Percentiles rank a stretch among this genome's conserved stretches.
phyloP scores from a whole-genome alignment of 92 coral and sea anemone genomes.

The Zoanthus gigantus region DNA sequence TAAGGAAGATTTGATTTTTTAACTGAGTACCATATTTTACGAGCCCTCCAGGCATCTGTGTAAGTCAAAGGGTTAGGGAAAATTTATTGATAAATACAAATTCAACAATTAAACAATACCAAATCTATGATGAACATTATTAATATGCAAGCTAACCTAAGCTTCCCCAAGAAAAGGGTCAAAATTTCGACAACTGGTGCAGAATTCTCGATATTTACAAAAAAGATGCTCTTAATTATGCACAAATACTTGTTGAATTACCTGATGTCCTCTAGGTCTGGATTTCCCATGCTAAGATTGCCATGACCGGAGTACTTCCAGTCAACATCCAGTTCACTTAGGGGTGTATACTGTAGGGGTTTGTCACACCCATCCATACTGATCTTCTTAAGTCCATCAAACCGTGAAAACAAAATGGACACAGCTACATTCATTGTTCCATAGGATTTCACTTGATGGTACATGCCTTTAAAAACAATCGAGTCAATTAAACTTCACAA shows the following conservation, averaged over 20 bases:
- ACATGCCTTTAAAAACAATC: conserved; percentile 65
- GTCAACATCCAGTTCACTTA: conserved; percentile 87
- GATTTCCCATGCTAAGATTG: conserved; percentile 91
- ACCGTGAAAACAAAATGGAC: conserved; percentile 80
- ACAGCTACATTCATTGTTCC: conserved; percentile 90
- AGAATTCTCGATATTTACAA: too few relatives aligned
- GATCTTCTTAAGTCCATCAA: conserved; percentile 71
- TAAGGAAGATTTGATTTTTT: too few relatives aligned
- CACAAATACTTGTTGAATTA: not conserved
- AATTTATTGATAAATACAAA: too few relatives aligned
- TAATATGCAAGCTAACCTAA: too few relatives aligned
- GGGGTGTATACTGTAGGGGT: conserved; percentile 61
- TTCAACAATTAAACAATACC: too few relatives aligned
- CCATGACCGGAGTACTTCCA: conserved; percentile 93
- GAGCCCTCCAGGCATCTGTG: too few relatives aligned
- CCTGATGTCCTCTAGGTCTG: conserved; percentile 83
- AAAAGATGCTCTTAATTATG: not conserved
- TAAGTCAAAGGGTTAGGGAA: too few relatives aligned
- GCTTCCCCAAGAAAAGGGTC: not conserved
- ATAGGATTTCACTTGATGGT: conserved; percentile 91
- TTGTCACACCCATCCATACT: conserved; percentile 77
- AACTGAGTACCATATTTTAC: too few relatives aligned
- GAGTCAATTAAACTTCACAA: not conserved
- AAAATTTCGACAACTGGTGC: not conserved
- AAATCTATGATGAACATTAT: too few relatives aligned